Conservation (phyloP, 1,140 invertebrate species). For the Gerris buenoi region DNA sequence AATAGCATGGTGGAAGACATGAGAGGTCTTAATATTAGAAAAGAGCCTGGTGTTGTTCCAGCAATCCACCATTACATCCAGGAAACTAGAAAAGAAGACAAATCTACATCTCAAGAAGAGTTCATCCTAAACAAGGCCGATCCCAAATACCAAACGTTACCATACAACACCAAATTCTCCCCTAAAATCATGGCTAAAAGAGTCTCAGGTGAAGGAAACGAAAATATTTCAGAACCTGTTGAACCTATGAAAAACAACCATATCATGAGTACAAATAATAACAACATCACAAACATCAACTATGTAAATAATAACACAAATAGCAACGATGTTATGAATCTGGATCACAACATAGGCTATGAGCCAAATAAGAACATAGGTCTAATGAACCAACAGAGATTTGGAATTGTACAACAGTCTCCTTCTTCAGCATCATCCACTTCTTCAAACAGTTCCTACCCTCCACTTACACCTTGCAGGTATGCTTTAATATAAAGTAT, state of each 20-base stretch:
- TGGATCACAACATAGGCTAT: constrained; percentile 7
- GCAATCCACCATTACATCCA: constrained; percentile 15
- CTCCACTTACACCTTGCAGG: constrained; percentile 11
- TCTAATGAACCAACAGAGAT: neutral
- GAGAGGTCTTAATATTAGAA: neutral
- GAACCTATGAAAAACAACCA: constrained; percentile 12
- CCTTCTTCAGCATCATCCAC: constrained; percentile 12
- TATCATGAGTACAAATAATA: constrained; percentile 6
- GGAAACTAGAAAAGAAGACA: constrained; percentile 13
- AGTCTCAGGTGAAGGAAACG: constrained; percentile 16
- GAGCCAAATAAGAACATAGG: neutral
- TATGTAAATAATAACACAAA: constrained; percentile 9
- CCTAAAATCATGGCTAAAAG: constrained; percentile 16
- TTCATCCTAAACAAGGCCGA: constrained; percentile 63
- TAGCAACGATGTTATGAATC: constrained; percentile 13
- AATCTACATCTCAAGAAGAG: constrained; percentile 22
- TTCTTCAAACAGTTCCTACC: constrained; percentile 16
- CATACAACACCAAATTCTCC: constrained; percentile 45
- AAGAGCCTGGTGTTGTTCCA: constrained; percentile 9
- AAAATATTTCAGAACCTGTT: constrained; percentile 11
- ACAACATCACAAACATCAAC: constrained; percentile 16
- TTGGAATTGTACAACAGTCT: neutral
- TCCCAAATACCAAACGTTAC: constrained; percentile 84
- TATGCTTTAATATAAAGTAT: no score
- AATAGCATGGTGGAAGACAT: neutral